Base-by-base conservation (phyloP, 2,113 vertebrate species). In the Nothobranchius kuhntae region DNA sequence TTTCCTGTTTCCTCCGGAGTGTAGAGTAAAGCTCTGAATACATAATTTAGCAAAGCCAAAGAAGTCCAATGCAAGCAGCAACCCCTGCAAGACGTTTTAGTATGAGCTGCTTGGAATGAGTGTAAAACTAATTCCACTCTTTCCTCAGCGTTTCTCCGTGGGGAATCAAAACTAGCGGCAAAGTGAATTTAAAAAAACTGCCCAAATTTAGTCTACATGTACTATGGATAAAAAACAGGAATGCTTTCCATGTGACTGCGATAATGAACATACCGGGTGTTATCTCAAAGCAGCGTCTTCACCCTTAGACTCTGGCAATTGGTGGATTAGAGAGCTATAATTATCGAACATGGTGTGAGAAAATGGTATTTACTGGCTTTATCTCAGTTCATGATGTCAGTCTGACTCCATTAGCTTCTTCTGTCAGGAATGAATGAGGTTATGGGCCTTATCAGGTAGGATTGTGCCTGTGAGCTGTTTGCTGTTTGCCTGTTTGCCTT, bases 361-460 rank as follows among this genome's bases (percentile, higher is more conserved):
- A 86, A 87, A 87, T 70, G 73, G 80, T 86, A 81, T 91, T 89
- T 87, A 86, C 85, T 77, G 82, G 75, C 78, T 89, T 89, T 86
- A 91, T 88, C 85, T 86, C 69, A 79, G 89, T 91, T 89, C 86
- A 85, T 77, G 73, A 87, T 88, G 89, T 89, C 89, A 87, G 80
- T 73, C 75, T 70, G 83, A 89, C 85, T 87, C 78, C 71, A 89
- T 89, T 85, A 90, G 84, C 86, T 89, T 84, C 82, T 81, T 73
- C 58, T 81, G 76, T 81, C 83, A 85, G 68, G 85, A 87, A 80
- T 72, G 87, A 81, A 80, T 83, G 83, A 82, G 87, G 85, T 85
- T 86, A 78, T 64, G 74, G 76, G 74, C 78, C 86, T 90, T 90
- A 92, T 89, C 89, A 84, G 78, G 73, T 81, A 68, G 75, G 78